Conservation (phyloP, 2,113 vertebrate species). For the Platysteira castanea region DNA sequence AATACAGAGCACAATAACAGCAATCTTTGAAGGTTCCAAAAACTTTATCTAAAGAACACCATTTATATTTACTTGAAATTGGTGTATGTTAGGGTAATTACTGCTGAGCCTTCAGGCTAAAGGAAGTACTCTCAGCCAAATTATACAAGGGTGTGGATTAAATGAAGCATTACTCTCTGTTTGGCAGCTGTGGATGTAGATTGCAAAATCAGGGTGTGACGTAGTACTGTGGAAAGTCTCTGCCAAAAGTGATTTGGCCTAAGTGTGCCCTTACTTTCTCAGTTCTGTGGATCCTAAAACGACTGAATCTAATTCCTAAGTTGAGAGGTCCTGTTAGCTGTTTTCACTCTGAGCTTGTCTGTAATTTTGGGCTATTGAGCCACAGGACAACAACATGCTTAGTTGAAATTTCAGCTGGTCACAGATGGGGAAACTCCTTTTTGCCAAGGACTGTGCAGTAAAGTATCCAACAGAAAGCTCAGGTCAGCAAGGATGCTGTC, state of each 20-base stretch:
- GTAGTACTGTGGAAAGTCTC: constrained; percentile 46
- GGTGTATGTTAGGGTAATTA: constrained; percentile 66
- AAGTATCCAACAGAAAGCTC: background rate
- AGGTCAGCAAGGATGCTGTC: background rate
- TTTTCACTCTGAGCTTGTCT: constrained; percentile 24
- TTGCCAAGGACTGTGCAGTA: background rate
- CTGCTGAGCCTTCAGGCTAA: constrained; percentile 59
- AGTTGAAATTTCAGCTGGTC: background rate
- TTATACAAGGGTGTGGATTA: constrained; percentile 69
- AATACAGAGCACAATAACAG: constrained; percentile 55
- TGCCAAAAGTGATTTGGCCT: constrained; percentile 57
- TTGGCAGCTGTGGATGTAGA: constrained; percentile 36
- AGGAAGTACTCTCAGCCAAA: constrained; percentile 60
- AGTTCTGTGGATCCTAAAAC: constrained; percentile 45
- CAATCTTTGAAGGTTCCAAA: constrained; percentile 60
- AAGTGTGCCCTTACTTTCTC: constrained; percentile 51
- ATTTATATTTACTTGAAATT: constrained; percentile 61
- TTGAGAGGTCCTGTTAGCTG: constrained; percentile 5
- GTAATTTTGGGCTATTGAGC: background rate
- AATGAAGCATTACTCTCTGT: constrained; percentile 64
- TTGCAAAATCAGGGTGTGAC: constrained; percentile 65
- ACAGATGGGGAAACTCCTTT: background rate
- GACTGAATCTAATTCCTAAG: constrained; percentile 27
- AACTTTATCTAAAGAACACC: constrained; percentile 64
- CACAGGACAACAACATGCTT: background rate